Percentiles rank a stretch among this genome's conserved stretches.
phyloP scores from a whole-genome alignment of 2,888 invertebrate species.

The Tetrapedia diversipes region DNA sequence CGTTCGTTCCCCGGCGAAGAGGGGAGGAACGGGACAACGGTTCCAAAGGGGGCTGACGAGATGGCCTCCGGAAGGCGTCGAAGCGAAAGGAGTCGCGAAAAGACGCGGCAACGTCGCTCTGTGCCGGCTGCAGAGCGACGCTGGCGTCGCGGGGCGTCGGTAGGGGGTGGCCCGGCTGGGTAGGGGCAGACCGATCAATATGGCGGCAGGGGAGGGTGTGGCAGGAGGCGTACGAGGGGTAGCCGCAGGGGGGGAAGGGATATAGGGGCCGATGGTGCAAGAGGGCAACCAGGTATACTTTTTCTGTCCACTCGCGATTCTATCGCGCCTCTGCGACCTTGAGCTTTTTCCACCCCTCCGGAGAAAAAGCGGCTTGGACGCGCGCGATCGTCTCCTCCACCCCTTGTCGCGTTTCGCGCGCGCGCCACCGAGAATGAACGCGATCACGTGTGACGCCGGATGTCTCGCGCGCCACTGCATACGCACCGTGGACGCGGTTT shows the following conservation, averaged over 20 bases:
- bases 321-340: conserved; percentile 74
- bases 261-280: conserved; percentile 35
- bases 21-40: conserved; percentile 11
- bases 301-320: conserved; percentile 62
- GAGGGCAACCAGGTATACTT: conserved; percentile 57
- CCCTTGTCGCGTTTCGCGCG: background rate
- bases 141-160: conserved; percentile 62
- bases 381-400: conserved; percentile 27
- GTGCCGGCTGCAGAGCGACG: conserved; percentile 58
- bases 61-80: conserved; percentile 21
- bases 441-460: background rate
- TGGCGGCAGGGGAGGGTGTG: conserved; percentile 77
- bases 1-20: background rate
- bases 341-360: conserved; percentile 66
- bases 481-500: background rate
- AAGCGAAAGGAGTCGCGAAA: conserved; percentile 62
- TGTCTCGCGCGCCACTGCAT: background rate
- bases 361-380: conserved; percentile 22
- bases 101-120: conserved; percentile 76
- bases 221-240: conserved; percentile 67
- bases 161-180: conserved; percentile 47
- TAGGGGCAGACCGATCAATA: conserved; percentile 78
- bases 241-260: conserved; percentile 59
- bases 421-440: background rate
- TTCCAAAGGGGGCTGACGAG: background rate